These are phyloP conservation scores for Prunella fulvescens DNA, from an alignment of 2,113 vertebrate genomes.

Conservation along the genomic window DNA sequence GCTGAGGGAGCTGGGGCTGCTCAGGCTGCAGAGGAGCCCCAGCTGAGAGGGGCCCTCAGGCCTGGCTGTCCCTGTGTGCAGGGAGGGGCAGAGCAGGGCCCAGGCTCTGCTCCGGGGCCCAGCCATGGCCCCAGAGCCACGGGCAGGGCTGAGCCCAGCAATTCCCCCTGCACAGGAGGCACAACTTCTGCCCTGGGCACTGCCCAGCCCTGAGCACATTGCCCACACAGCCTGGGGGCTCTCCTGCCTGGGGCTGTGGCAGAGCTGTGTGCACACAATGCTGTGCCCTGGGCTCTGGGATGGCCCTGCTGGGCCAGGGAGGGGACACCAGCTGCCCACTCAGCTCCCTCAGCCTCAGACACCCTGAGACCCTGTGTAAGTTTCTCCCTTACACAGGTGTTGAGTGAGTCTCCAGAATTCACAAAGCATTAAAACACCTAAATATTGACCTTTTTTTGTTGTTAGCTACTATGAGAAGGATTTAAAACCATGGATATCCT, in stretches of 20 bases:
- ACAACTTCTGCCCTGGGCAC: not conserved
- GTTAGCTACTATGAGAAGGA: not conserved
- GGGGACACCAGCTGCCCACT: not conserved
- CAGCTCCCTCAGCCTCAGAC: rapidly evolving
- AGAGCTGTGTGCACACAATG: not conserved
- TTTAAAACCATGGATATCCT: not conserved
- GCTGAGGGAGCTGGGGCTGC: not conserved
- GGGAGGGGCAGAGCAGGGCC: not conserved
- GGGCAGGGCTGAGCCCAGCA: not conserved
- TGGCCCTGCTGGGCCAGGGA: not conserved
- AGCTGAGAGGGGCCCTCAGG: not conserved
- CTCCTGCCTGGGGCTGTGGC: too few species aligned
- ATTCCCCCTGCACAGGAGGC: not conserved
- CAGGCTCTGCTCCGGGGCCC: not conserved
- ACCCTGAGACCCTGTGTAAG: rapidly evolving
- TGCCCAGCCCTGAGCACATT: too few species aligned
- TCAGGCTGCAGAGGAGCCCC: not conserved
- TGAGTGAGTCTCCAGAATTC: not conserved
- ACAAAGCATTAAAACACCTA: not conserved
- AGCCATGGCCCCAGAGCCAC: not conserved
- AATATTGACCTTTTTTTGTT: not conserved
- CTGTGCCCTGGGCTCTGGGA: not conserved
- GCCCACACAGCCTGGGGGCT: too few species aligned
- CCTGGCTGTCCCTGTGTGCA: not conserved
- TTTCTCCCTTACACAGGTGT: rapidly evolving